Base-by-base conservation (phyloP, 23 tunicate species). In the Clavelina lepadiformis region DNA sequence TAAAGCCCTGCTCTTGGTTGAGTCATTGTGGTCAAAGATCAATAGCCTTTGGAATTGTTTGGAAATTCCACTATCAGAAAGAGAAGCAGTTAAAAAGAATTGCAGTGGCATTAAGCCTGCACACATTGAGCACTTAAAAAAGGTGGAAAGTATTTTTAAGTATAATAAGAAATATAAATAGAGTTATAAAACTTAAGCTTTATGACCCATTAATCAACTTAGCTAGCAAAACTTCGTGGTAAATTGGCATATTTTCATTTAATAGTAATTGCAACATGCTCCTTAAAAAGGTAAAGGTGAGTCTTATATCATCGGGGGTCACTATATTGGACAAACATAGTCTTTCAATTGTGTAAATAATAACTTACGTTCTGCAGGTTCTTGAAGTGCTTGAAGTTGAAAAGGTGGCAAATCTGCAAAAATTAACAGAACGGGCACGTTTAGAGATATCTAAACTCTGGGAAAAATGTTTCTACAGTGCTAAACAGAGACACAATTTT, bases 381-480 rank as follows among this genome's bases (percentile, higher is more conserved):
- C 38, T 73, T 4, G 34, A 35, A 31, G 33, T 73, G 15, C 54
- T 87, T 15, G 82, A 87, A 51, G 70, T 57, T 6, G 55, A 75
- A 51, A 87, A 87, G 53, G 32, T 69, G 24, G 87, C 61, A 56
- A 79, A 57, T 58, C 29, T 87, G 18, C 76, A 87, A 46, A 66
- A 66, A 27, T 59, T 87, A 35, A 87, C 82, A 23, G 96, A 87
- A 61, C 60, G 62, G 28, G 65, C 65, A 58, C 69, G 96, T 5
- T 73, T 77, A 1, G 87, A 87, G 52, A 79, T 87, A 23, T 77
- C 67, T 18, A 56, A 30, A 27, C 44, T 79, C 58, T 87, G 96
- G 96, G 82, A 87, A 27, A 80, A 80, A 54, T 79, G 96, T 31
- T 87, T 67, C 38, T 87, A 73, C 66, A 87, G 82, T 51, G 77